phyloP scores from a whole-genome alignment of 1,140 invertebrate species.

The Trissolcus basalis region DNA sequence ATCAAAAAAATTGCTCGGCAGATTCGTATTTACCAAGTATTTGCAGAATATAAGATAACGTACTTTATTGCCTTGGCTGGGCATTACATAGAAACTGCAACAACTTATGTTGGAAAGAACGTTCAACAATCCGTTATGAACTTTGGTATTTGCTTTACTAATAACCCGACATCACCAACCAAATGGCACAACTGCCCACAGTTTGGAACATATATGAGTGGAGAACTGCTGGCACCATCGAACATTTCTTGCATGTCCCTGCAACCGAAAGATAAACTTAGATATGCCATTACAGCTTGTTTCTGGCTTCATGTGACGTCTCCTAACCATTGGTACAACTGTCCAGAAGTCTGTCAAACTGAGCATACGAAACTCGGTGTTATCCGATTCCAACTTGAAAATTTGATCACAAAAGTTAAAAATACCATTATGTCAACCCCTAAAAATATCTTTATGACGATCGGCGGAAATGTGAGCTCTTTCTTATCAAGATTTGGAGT shows the following conservation, averaged over 20 bases:
- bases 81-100: background rate
- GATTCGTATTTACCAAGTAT: constrained; percentile 1
- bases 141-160: constrained; percentile 6
- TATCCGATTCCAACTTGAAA: background rate
- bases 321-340: constrained; percentile 20
- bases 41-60: constrained; percentile 4
- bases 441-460: background rate
- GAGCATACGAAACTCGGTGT: background rate
- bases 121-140: constrained; percentile 1
- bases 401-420: background rate
- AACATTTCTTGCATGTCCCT: background rate
- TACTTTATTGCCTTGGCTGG: background rate
- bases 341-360: constrained; percentile 16
- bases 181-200: constrained; percentile 8
- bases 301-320: constrained; percentile 6
- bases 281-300: constrained; percentile 7
- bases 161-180: background rate
- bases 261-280: background rate
- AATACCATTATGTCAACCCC: background rate
- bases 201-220: constrained; percentile 5
- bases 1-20: background rate
- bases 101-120: too few relatives aligned
- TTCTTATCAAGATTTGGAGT: background rate
- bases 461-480: background rate
- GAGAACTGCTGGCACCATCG: background rate